Percentiles rank a stretch among this genome's conserved stretches.
phyloP scores from a whole-genome alignment of 2,113 vertebrate species.

The Thermophis baileyi region DNA sequence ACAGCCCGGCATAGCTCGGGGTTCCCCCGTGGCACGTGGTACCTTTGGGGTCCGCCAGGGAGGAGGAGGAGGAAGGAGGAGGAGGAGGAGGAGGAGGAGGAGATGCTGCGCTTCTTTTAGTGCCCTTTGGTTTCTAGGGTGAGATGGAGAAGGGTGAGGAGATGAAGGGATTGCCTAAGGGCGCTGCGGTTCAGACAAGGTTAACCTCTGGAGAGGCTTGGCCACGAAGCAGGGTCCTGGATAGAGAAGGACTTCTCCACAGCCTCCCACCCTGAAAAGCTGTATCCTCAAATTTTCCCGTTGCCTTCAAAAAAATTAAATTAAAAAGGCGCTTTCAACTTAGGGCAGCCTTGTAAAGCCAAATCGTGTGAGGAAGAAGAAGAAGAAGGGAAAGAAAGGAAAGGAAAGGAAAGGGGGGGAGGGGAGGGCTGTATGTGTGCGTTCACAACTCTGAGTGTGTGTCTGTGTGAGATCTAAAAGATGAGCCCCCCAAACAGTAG shows the following conservation, averaged over 20 bases:
- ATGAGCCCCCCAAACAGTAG: constrained; percentile 82
- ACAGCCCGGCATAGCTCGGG: neutral
- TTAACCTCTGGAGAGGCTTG: constrained; percentile 41
- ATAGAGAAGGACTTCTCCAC: constrained; percentile 42
- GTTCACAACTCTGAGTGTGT: neutral
- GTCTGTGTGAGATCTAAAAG: constrained; percentile 66
- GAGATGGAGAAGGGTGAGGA: neutral
- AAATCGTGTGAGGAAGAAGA: constrained; percentile 61
- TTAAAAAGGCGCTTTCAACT: neutral
- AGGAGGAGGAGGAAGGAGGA: neutral
- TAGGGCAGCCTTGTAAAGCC: constrained; percentile 51
- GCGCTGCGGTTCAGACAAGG: constrained; percentile 43
- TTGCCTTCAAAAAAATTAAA: constrained; percentile 23
- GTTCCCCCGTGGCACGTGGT: neutral
- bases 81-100: neutral
- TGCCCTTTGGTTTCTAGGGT: neutral
- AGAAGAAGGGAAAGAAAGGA: constrained; percentile 13
- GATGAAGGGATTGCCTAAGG: constrained; percentile 37
- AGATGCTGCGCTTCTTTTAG: neutral
- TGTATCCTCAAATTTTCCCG: constrained; percentile 46
- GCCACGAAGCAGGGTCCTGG: constrained; percentile 48
- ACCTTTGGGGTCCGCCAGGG: neutral
- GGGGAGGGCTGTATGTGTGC: neutral
- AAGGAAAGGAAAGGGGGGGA: neutral
- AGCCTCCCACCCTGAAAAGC: constrained; percentile 45